Evolutionary conservation across 2,113 vertebrate genomes (phyloP).

Genomic region (Amphiprion ocellaris): DNA sequence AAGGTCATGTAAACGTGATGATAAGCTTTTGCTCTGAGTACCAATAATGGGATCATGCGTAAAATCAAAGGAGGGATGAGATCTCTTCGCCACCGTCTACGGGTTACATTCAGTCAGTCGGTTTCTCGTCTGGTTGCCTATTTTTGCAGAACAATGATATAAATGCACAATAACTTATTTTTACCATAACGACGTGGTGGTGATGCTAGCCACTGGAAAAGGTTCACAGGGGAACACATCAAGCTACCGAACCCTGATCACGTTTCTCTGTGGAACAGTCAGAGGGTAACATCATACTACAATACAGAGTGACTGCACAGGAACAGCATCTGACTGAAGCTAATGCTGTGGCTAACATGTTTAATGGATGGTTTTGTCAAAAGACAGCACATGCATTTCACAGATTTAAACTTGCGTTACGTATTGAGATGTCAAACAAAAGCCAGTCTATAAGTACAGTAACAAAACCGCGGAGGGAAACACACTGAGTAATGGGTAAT

Average conservation of each 20-base stretch:
- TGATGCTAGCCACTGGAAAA: conserved; percentile 35
- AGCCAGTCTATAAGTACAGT: conserved; percentile 66
- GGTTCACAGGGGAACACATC: conserved; percentile 30
- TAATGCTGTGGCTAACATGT: conserved; percentile 63
- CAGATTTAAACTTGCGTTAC: conserved; percentile 68
- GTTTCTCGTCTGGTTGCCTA: conserved; percentile 79
- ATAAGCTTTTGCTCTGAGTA: conserved; percentile 50
- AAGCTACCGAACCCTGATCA: conserved; percentile 9
- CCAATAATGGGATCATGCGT: conserved; percentile 55
- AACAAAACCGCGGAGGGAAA: conserved; percentile 60
- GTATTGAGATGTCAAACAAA: conserved; percentile 66
- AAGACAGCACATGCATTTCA: conserved; percentile 76
- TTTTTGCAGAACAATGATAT: conserved; percentile 71
- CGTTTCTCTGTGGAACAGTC: conserved; percentile 28
- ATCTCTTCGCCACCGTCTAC: conserved; percentile 68
- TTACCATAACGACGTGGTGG: conserved; percentile 51
- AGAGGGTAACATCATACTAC: conserved; percentile 53
- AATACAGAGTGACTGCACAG: conserved; percentile 48
- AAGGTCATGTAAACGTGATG: conserved; percentile 52
- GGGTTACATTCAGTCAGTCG: conserved; percentile 88
- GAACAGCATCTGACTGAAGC: conserved; percentile 59
- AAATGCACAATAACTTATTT: conserved; percentile 68
- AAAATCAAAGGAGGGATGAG: conserved; percentile 64
- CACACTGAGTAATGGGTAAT: conserved; percentile 28
- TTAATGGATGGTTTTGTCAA: conserved; percentile 61